Evolutionary conservation across 1,140 invertebrate genomes (phyloP), one percentile per base, ranked within the genome.

Genomic region (Drosophila carrolli): DNA sequence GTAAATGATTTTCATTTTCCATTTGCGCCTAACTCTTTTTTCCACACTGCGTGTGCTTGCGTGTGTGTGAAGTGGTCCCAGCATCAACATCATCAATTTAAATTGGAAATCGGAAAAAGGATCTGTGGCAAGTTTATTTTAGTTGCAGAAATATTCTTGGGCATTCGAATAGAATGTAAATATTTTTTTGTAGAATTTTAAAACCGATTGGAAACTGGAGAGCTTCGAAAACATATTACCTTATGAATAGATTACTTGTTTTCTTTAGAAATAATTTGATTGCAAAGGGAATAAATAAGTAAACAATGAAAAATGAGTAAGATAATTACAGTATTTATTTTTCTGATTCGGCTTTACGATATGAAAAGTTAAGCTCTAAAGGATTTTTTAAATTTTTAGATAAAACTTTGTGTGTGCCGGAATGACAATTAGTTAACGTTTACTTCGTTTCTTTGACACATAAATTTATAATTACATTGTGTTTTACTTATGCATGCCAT

Each of bases 1-100:
- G 84, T 83, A 89, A 89, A 89, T 83, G 80, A 89, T 89, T 89
- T 83, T 75, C 72, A 65, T 60, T 82, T 80, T 79, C 65, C 51
- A 48, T 61, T 68, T 57, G 61, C 44, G 70, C 48, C 38, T 32
- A 55, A 60, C 44, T 58, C 46, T 55, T 48, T 62, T 65, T 53
- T 63, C 11, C 11, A 35, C 23, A 1, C 32, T 38, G 40, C 14
- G 41, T 40, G 13, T 27, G 44, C 2, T 48, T 41, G 44, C 4
- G 54, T 41, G 59, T 60, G 50, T 54, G 32, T 43, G 35, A 32
- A 48, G 63, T 70, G 50, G 41, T 41, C 9, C 51, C 35, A 71
- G 65, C 66, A 71, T 71, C 67, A 71, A 63, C 72, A 75, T 75
- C 72, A 75, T 75, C 71, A 75, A 75, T 75, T 75, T 75, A 75